Base-by-base conservation (phyloP, 2,888 invertebrate genomes). In the Drosophila fungiperda region DNA sequence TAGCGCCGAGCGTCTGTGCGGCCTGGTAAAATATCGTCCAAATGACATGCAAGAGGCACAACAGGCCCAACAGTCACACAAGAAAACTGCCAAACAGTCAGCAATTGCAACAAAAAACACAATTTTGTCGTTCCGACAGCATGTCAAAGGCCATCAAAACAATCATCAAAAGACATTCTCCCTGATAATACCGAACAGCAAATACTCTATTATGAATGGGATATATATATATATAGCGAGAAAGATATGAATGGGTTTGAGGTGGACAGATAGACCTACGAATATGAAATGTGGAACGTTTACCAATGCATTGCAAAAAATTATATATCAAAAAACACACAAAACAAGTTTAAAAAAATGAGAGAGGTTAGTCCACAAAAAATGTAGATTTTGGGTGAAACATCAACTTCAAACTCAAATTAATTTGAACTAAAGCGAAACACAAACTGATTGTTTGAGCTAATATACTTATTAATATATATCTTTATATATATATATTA, bases 1-100 rank as follows among this genome's bases (percentile, higher is more conserved):
- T 86, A 89, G 89, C 70, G 89, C 73, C 82, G 70, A 82, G 80
- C 70, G 62, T 35, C 26, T n/a, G 48, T 66, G 55, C 38, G 55
- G 64, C 40, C 40, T 35, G 59, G 62, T 55, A 61, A 67, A 26
- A 29, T 55, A 68, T n/a, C 49, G 42, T 59, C 35, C 68, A 45
- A 69, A 68, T 68, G 70, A 68, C 64, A 76, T 65, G 57, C 66
- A 68, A 64, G 74, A 78, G 59, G 54, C 29, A 0, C 66, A 68
- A 64, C 78, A 78, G 55, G 50, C 73, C 42, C 29, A 61, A 61
- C 45, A 29, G 54, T 35, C 71, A 45, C 54, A 45, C 54, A 49
- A 26, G 23, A 36, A 48, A 49, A 48, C 49, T 23, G 60, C 5
- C 75, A 60, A 58, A 48, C 35, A 38, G 45, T 20, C 61, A 60